Evolutionary conservation across 2,113 vertebrate genomes (phyloP).

Genomic region (Dascyllus trimaculatus): DNA sequence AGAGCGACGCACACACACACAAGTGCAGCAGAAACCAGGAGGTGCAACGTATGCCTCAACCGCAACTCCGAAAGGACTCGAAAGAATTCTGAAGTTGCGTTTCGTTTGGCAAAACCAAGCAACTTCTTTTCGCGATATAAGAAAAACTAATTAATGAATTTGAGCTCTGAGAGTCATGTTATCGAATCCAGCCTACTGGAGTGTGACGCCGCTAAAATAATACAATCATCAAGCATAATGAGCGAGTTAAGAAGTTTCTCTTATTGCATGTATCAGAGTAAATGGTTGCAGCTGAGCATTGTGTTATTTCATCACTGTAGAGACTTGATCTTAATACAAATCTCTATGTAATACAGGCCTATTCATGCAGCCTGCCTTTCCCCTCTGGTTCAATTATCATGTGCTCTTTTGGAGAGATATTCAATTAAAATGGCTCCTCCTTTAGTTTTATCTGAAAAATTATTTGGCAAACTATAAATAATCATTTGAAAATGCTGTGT

Average conservation of each 20-base stretch:
- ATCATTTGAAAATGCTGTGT: constrained; percentile 36
- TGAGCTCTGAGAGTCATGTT: constrained; percentile 63
- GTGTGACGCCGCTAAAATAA: constrained; percentile 79
- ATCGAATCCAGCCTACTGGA: constrained; percentile 66
- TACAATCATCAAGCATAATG: constrained; percentile 79
- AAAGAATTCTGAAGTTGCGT: constrained; percentile 45
- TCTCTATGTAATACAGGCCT: constrained; percentile 77
- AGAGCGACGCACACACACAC: not conserved
- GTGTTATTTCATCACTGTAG: constrained; percentile 71
- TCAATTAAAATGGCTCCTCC: constrained; percentile 73
- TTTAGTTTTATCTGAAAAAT: constrained; percentile 72
- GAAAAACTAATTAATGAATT: constrained; percentile 65
- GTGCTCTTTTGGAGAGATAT: constrained; percentile 71
- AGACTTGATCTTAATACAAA: constrained; percentile 83
- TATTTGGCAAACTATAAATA: constrained; percentile 67
- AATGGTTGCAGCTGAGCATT: constrained; percentile 74
- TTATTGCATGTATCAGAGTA: constrained; percentile 66
- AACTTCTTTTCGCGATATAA: constrained; percentile 36
- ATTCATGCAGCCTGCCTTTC: constrained; percentile 71
- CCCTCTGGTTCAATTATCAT: constrained; percentile 77
- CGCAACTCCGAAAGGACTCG: constrained; percentile 31
- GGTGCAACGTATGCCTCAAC: not conserved
- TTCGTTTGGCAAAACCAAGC: constrained; percentile 43
- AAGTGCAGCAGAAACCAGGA: constrained; percentile 15
- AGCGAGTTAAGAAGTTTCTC: constrained; percentile 75